phyloP scores from a whole-genome alignment of 2,113 vertebrate species.

The Patagioenas fasciata region DNA sequence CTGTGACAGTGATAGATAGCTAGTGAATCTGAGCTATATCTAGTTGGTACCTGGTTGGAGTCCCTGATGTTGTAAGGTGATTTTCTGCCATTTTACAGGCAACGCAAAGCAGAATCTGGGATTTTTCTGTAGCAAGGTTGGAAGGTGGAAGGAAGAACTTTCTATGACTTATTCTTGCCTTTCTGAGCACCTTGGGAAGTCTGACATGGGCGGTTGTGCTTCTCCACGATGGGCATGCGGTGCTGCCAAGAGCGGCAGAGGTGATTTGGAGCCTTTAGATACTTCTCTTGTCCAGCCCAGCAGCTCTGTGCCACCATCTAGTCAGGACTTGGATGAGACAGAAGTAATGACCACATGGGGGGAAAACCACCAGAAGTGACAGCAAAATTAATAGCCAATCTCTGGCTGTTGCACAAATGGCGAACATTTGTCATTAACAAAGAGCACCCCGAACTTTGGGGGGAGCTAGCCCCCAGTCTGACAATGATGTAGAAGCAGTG shows the following conservation, averaged over 20 bases:
- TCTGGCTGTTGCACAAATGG: not conserved
- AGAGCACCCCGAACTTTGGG: conserved; percentile 10
- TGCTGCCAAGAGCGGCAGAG: not conserved
- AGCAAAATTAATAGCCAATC: conserved; percentile 25
- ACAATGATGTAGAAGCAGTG: conserved; percentile 1
- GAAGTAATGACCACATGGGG: not conserved
- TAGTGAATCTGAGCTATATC: conserved; percentile 34
- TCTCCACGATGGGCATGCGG: not conserved
- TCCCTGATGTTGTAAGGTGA: conserved; percentile 57
- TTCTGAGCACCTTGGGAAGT: not conserved
- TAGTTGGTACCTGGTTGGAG: conserved; percentile 47
- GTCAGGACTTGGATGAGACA: not conserved
- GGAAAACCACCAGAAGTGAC: conserved; percentile 4
- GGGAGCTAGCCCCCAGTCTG: not conserved
- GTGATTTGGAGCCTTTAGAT: not conserved
- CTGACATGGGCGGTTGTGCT: not conserved
- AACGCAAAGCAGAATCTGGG: conserved; percentile 9
- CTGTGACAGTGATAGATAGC: conserved; percentile 48
- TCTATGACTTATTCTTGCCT: not conserved
- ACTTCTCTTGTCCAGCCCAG: not conserved
- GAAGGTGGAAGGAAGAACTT: conserved; percentile 3
- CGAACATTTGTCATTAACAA: not conserved
- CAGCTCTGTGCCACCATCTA: not conserved
- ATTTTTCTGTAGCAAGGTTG: not conserved
- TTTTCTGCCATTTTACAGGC: conserved; percentile 37